A percentile compares a stretch with the other conserved stretches of the same genome.
Evolutionary conservation across 2,797 vertebrate species (phyloP).

Genomic region (Argyrosomus regius): DNA sequence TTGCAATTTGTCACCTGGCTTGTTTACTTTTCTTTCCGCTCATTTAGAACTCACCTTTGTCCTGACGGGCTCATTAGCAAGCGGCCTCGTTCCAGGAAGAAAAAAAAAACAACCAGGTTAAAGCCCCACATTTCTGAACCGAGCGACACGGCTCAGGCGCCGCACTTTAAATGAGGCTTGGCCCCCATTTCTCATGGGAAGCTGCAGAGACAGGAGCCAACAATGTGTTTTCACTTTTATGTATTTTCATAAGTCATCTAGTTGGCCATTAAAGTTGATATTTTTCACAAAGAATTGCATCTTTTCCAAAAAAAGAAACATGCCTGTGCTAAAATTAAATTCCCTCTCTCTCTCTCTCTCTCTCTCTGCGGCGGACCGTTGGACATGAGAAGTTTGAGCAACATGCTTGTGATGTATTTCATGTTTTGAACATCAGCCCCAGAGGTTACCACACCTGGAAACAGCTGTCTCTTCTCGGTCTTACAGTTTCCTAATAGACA

Average conservation of each 20-base stretch:
- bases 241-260: slow-evolving; percentile 81
- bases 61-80: slow-evolving; percentile 78
- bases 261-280: slow-evolving; percentile 70
- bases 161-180: slow-evolving; percentile 81
- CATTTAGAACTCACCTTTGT: slow-evolving; percentile 80
- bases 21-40: slow-evolving; percentile 78
- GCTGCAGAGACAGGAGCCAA: slow-evolving; percentile 70
- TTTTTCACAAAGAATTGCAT: slow-evolving; percentile 73
- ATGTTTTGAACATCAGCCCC: slow-evolving; percentile 54
- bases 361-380: background rate
- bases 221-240: slow-evolving; percentile 84
- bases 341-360: slow-evolving; percentile 1
- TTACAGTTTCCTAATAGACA: slow-evolving; percentile 5
- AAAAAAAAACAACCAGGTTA: slow-evolving; percentile 63
- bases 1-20: slow-evolving; percentile 77
- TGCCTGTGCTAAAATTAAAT: slow-evolving; percentile 64
- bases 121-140: slow-evolving; percentile 62
- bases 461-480: slow-evolving; percentile 22
- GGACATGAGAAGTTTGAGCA: slow-evolving; percentile 3
- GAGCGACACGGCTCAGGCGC: slow-evolving; percentile 72
- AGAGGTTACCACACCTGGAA: slow-evolving; percentile 69
- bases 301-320: slow-evolving; percentile 53
- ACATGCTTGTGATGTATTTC: slow-evolving; percentile 27
- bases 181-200: slow-evolving; percentile 64
- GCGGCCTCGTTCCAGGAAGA: slow-evolving; percentile 53